Conservation (phyloP, 2,113 vertebrate genomes). For the Myrmecophaga tridactyla region DNA sequence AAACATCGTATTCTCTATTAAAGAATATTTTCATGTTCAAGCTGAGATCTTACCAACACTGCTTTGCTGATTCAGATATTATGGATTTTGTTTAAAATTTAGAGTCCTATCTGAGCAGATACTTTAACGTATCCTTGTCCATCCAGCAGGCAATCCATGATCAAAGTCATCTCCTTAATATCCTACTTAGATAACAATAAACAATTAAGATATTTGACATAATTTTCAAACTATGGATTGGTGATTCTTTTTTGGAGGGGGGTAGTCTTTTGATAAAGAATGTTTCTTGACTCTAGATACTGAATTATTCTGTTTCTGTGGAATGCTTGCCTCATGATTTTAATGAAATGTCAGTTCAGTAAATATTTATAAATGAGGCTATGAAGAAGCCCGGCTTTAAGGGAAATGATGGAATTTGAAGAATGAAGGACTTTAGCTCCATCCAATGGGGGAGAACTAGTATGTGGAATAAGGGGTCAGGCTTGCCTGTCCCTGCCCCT, state of each 20-base stretch:
- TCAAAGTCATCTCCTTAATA: not conserved
- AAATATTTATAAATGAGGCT: not conserved
- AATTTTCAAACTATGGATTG: not conserved
- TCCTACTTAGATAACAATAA: not conserved
- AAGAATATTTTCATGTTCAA: not conserved
- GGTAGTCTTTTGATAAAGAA: not conserved
- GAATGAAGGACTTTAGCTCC: not conserved
- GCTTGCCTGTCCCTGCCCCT: not conserved
- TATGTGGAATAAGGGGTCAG: not conserved
- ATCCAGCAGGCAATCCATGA: not conserved
- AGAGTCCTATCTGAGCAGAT: not conserved
- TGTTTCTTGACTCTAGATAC: not conserved
- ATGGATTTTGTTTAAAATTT: not conserved
- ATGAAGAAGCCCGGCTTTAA: not conserved
- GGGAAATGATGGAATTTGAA: not conserved
- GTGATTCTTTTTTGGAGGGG: not conserved
- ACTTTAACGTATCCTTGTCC: not conserved
- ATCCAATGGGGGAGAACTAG: not conserved
- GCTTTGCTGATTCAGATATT: not conserved
- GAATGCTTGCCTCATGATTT: not conserved
- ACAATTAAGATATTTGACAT: not conserved
- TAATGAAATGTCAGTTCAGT: constrained; percentile 5
- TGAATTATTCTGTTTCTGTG: not conserved
- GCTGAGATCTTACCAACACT: not conserved
- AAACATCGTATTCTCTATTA: not conserved